Evolutionary conservation across 2,797 vertebrate species (phyloP), one percentile per base, ranked within the genome.

Genomic region (Schizopygopsis malacanthus): DNA sequence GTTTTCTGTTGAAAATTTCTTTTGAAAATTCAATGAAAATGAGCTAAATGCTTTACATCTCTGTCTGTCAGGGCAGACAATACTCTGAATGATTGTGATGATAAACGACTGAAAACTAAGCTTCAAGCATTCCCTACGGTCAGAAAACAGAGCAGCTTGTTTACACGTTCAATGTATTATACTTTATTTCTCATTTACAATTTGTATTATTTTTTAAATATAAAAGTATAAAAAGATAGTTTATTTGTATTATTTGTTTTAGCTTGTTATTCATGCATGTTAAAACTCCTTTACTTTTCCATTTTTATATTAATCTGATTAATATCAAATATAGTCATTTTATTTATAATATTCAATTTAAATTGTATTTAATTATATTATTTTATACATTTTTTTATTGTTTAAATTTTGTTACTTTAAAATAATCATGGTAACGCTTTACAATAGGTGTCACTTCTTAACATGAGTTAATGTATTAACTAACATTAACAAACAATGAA

Each of bases 1-100:
- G 10, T 13, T 80, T 69, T 54, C 4, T 43, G 33, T 54, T 70
- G 33, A 28, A 28, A 28, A 28, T 28, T 28, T 1, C n/a, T n/a
- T 28, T 28, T 28, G 25, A 28, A 28, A 28, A 28, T 28, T 28
- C 25, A 28, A 47, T 79, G 41, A 79, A 79, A 79, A 45, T 47
- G 10, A 47, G 41, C n/a, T 33, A 65, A 79, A 79, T 79, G 15
- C 22, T 79, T 79, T 65, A 43, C 22, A n/a, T 61, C 20, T 79
- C 54, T 61, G 22, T 61, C 37, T 77, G 54, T 69, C 3, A 28
- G 63, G 82, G 71, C 15, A 41, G 20, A 61, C 7, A 25, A 61
- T 79, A 59, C 54, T 43, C 54, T 79, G 54, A 79, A 67, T 80
- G 45, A 63, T 18, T 43, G 56, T 63, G 11, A 43, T 43, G 56